These are phyloP conservation scores for Epicauta chinensis DNA, from an alignment of 1,140 invertebrate genomes.

Conservation along the genomic window DNA sequence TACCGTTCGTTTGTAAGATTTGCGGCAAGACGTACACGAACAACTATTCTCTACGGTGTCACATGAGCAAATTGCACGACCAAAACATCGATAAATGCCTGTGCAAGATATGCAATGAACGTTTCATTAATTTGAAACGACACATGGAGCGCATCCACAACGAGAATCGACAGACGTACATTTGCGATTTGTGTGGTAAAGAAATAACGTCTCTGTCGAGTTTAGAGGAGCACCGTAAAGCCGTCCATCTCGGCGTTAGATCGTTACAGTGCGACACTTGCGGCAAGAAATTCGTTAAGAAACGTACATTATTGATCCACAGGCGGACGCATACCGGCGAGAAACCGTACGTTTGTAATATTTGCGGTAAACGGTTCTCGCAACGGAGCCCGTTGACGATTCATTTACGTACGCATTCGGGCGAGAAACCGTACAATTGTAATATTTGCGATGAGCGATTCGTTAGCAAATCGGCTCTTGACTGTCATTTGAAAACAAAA, in stretches of 20 bases:
- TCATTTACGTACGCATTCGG: conserved; percentile 17
- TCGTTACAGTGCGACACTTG: conserved; percentile 57
- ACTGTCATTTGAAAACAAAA: conserved; percentile 45
- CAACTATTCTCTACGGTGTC: conserved; percentile 57
- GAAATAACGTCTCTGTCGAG: conserved; percentile 57
- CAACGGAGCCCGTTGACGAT: neutral
- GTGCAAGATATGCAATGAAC: too few species aligned
- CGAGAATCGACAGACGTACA: conserved; percentile 64
- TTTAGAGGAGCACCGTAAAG: conserved; percentile 54
- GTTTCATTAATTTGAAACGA: too few species aligned
- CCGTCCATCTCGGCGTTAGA: conserved; percentile 42
- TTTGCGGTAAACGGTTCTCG: conserved; percentile 18
- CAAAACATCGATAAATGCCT: too few species aligned
- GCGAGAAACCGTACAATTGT: conserved; percentile 26
- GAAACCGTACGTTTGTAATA: conserved; percentile 30
- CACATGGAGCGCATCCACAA: conserved; percentile 49
- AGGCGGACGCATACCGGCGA: conserved; percentile 48
- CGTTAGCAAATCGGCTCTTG: conserved; percentile 14
- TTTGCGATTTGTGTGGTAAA: conserved; percentile 61
- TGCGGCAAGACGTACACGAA: conserved; percentile 76
- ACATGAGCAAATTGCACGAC: conserved; percentile 15
- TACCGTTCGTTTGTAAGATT: conserved; percentile 53
- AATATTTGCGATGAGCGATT: conserved; percentile 24
- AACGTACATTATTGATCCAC: conserved; percentile 63
- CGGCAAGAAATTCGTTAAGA: conserved; percentile 65